A percentile compares a stretch with the other conserved stretches of the same genome.
Conservation (phyloP, 2,797 vertebrate species). For the Apogon hyalosoma region DNA sequence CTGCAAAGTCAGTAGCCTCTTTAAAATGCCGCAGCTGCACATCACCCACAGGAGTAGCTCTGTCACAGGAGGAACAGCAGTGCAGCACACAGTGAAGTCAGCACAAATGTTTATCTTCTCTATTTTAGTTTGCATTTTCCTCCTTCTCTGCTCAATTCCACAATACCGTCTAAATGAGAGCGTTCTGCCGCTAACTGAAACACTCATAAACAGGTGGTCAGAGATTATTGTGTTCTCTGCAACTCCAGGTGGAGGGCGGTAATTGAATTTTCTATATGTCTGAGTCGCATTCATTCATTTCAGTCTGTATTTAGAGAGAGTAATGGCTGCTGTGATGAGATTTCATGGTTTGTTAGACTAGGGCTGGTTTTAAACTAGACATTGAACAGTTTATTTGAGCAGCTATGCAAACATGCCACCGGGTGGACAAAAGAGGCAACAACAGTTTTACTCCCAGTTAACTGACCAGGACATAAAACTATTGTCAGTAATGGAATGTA, state of each 20-base stretch:
- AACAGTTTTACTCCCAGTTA: slow-evolving; percentile 27
- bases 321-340: not conserved
- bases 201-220: not conserved
- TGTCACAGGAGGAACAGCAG: slow-evolving; percentile 47
- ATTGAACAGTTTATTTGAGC: not conserved
- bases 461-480: not conserved
- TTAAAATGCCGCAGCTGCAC: slow-evolving; percentile 73
- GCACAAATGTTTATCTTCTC: slow-evolving; percentile 49
- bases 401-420: slow-evolving; percentile 54
- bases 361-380: slow-evolving; percentile 3
- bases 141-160: not conserved
- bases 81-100: slow-evolving; percentile 51
- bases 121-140: slow-evolving; percentile 23
- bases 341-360: not conserved
- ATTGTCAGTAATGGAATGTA: slow-evolving; percentile 3
- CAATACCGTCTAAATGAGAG: slow-evolving; percentile 10
- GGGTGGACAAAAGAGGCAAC: slow-evolving; percentile 55
- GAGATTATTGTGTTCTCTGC: slow-evolving; percentile 5
- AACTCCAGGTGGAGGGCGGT: not conserved
- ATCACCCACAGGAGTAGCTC: slow-evolving; percentile 34
- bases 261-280: not conserved
- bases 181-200: slow-evolving; percentile 1
- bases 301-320: not conserved
- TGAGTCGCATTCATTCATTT: too few relatives aligned
- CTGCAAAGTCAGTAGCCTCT: slow-evolving; percentile 58